A percentile compares a stretch with the other conserved stretches of the same genome.
Conservation (phyloP, 37 sponge, comb jelly and placozoan genomes). For the Chondrilla cf. caribensis region DNA sequence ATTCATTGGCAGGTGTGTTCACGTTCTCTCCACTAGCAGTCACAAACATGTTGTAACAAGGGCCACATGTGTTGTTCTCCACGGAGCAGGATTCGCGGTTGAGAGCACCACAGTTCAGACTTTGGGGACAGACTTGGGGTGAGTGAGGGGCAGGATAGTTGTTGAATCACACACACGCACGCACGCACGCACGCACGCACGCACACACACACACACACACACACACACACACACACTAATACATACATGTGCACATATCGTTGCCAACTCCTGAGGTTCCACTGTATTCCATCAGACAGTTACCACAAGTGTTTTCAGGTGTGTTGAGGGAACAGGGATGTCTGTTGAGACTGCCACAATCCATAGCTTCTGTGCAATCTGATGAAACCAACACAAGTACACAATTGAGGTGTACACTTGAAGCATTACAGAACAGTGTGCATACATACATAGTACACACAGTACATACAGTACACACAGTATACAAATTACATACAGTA, state of each 20-base stretch:
- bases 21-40: conserved; percentile 30
- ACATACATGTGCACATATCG: conserved; percentile 37
- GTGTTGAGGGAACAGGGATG: conserved; percentile 43
- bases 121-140: conserved; percentile 32
- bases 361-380: conserved; percentile 45
- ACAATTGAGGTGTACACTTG: too few relatives aligned
- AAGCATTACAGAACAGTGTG: too few relatives aligned
- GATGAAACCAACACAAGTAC: too few relatives aligned
- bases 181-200: background rate
- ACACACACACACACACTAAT: background rate
- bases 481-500: too few relatives aligned
- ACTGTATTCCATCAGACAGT: conserved; percentile 35
- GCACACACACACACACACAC: background rate
- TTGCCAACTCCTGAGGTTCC: conserved; percentile 28
- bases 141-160: background rate
- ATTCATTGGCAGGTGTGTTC: conserved; percentile 13
- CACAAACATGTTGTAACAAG: conserved; percentile 31
- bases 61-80: conserved; percentile 44
- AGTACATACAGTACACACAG: too few relatives aligned
- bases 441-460: too few relatives aligned
- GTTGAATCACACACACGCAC: background rate
- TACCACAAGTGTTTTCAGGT: conserved; percentile 56
- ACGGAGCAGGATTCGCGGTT: conserved; percentile 35
- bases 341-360: conserved; percentile 28
- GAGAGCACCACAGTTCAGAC: conserved; percentile 40